These are phyloP conservation scores for Falco biarmicus DNA, from an alignment of 2,797 vertebrate species.

Conservation along the genomic window DNA sequence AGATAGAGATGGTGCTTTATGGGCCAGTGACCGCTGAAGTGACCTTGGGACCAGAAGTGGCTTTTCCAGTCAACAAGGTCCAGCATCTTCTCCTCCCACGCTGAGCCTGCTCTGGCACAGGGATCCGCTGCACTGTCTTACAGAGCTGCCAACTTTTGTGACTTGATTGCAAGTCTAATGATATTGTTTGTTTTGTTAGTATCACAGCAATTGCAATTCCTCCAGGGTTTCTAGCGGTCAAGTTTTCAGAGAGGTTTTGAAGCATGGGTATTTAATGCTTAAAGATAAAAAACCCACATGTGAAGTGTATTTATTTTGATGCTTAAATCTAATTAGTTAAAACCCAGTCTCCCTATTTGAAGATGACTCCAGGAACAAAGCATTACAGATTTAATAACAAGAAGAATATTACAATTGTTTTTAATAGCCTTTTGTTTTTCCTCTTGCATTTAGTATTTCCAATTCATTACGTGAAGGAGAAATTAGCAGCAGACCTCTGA, in stretches of 20 bases:
- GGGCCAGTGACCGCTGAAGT: background rate
- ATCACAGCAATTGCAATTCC: background rate
- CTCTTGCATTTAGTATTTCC: background rate
- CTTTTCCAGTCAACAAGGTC: background rate
- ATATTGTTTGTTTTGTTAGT: background rate
- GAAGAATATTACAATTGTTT: background rate
- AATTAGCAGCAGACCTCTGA: background rate
- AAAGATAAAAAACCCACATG: background rate
- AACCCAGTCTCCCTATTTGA: background rate
- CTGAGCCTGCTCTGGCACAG: fast-evolving
- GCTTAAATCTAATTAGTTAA: background rate
- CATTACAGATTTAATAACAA: background rate
- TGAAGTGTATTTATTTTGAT: background rate
- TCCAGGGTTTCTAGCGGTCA: background rate
- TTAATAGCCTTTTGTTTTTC: background rate
- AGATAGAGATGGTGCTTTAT: background rate
- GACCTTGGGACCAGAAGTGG: background rate
- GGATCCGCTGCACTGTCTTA: background rate
- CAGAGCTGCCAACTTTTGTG: background rate
- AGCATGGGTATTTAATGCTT: background rate
- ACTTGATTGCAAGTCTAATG: background rate
- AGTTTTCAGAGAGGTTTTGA: background rate
- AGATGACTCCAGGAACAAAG: background rate
- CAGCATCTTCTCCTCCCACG: background rate
- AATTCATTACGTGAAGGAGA: background rate